Percentiles rank a stretch among this genome's conserved stretches.
Evolutionary conservation across 2,888 invertebrate genomes (phyloP).

Genomic region (Melanostoma scalare): DNA sequence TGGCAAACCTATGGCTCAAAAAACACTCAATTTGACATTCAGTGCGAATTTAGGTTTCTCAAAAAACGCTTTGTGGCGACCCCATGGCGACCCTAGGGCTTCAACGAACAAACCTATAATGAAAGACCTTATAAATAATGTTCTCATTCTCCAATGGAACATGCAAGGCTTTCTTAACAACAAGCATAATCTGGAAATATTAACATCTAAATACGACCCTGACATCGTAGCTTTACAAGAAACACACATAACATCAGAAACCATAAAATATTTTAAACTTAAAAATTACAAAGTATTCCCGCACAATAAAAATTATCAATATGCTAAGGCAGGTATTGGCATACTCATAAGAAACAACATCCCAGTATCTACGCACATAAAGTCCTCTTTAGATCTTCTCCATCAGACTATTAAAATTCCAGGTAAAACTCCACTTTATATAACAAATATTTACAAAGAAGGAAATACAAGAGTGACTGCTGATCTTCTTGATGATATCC

Average conservation of each 20-base stretch:
- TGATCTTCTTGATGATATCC: not conserved
- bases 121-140: slow-evolving; percentile 1
- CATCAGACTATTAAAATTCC: not conserved
- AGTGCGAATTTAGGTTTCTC: too few relatives aligned
- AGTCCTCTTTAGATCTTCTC: too few relatives aligned
- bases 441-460: slow-evolving; percentile 1
- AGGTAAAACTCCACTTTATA: not conserved
- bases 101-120: too few relatives aligned
- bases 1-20: too few relatives aligned
- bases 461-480: not conserved
- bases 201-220: slow-evolving; percentile 2
- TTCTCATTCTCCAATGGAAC: not conserved
- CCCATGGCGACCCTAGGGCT: too few relatives aligned
- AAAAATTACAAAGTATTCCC: too few relatives aligned
- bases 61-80: too few relatives aligned
- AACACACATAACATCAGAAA: not conserved
- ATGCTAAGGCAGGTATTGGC: too few relatives aligned
- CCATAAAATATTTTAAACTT: not conserved
- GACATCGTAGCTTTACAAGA: not conserved
- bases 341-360: too few relatives aligned
- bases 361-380: too few relatives aligned
- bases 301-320: too few relatives aligned
- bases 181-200: slow-evolving; percentile 14
- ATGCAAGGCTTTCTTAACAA: slow-evolving; percentile 11
- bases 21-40: too few relatives aligned